Base-by-base conservation (phyloP, 1,140 invertebrate genomes). In the Trichonephila clavipes region DNA sequence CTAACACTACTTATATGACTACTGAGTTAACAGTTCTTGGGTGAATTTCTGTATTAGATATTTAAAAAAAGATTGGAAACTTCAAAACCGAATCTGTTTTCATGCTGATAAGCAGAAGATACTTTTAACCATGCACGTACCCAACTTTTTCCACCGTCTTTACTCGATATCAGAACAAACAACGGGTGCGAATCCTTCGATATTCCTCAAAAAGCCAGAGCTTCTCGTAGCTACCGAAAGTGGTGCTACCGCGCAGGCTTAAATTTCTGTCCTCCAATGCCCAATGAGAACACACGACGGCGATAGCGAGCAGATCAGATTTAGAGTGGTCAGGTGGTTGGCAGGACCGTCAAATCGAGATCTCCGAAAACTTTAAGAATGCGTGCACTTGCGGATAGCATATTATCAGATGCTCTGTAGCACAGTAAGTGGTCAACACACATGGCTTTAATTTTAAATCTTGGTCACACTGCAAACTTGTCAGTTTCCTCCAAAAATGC, bases 201-300 rank as follows among this genome's bases (percentile, higher is more conserved):
- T 10, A 34, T 77, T 77, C 72, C 14, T 19, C 4, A 28, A 16
- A 28, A 16, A 77, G 69, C 69, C 28, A 77, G 83, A 92, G 34
- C 61, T 92, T 91, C 61, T n/a, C 77, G 59, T 64, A 24, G 34
- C 61, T n/a, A 51, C 90, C 81, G 62, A 92, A 92, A 85, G 77
- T 92, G 90, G 81, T 85, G 90, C 81, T 85, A 51, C n/a, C 62
- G 40, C 40, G 51, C 21, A 44, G 34, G 66, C 59, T 66, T 83
- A 34, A 21, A 64, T 92, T 64, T 92, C 34, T 28, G 59, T 18
- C 77, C 51, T 51, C 82, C 64, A 83, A 34, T 66, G 62, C 90
- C 90, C 90, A 92, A 92, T 92, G 62, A 59, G 90, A 66, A 85
- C 61, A 83, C 81, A 83, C 90, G 44, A 90, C 44, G 21, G 59